Conservation (phyloP, 2,888 invertebrate species). For the Mythimna impura region DNA sequence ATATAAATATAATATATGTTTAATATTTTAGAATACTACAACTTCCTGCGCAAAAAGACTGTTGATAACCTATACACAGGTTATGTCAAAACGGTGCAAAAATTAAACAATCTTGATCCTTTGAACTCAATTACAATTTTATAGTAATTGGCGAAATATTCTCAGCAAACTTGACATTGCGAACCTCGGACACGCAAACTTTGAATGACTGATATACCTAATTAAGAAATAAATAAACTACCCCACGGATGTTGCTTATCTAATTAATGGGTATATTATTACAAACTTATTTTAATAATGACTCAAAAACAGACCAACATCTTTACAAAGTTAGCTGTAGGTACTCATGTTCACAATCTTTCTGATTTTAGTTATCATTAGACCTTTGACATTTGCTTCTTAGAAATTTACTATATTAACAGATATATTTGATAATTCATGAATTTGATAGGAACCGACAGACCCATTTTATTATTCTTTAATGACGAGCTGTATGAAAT, state of each 20-base stretch:
- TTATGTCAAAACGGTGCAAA: conserved; percentile 16
- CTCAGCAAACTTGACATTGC: conserved; percentile 13
- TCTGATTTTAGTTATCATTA: conserved; percentile 37
- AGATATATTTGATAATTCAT: conserved; percentile 11
- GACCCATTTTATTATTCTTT: conserved; percentile 27
- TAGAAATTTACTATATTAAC: conserved; percentile 13
- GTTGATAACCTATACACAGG: conserved; percentile 16
- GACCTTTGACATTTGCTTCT: conserved; percentile 51
- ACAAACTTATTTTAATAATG: conserved; percentile 19
- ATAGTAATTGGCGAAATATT: conserved; percentile 45
- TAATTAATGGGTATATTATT: conserved; percentile 10
- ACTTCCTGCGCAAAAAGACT: conserved; percentile 7
- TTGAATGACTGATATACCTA: conserved; percentile 46
- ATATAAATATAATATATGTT: too few relatives aligned
- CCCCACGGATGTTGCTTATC: conserved; percentile 37
- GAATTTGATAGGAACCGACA: background rate
- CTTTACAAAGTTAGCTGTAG: background rate
- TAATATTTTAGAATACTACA: background rate
- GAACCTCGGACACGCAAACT: conserved; percentile 35
- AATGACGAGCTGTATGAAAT: background rate
- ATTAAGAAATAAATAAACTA: conserved; percentile 38
- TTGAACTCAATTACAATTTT: conserved; percentile 12
- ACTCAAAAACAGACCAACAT: conserved; percentile 4
- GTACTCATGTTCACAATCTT: conserved; percentile 33
- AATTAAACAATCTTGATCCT: conserved; percentile 16